Base-by-base conservation (phyloP, 1,140 invertebrate species). In the Drosophila varians region DNA sequence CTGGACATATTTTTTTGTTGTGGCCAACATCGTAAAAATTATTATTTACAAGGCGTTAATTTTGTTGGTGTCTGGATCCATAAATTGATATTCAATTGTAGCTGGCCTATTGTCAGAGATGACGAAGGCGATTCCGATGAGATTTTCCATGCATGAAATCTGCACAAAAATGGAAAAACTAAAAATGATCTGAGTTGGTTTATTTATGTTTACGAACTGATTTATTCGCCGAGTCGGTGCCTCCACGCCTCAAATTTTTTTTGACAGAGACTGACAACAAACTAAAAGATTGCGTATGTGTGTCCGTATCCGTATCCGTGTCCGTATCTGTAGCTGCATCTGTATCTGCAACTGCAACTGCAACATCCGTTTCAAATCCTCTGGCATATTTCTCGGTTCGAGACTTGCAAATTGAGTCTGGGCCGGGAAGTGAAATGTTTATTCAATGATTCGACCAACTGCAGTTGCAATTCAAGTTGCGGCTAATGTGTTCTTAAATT, bases 131-230 rank as follows among this genome's bases (percentile, higher is more conserved):
- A 26, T 34, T 64, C 23, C 23, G 65, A 31, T 70, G 66, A 70
- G 58, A 55, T 48, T 70, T 70, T 55, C 66, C 66, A 64, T 70
- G 42, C 74, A 53, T 58, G 57, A 77, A 77, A 66, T 66, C 64
- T 74, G 77, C 76, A 38, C 58, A 79, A 78, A 70, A 64, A 42
- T 14, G 14, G 9, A 19, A 36, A 51, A 38, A 14, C 12, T 14
- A 38, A 45, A 45, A 66, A 75, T 76, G 14, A 42, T 42, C 77
- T 80, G 70, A 74, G 69, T 74, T 79, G 75, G 77, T 77, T 77
- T 80, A 79, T 79, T 82, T 79, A 76, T 82, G 76, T 82, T 82
- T 76, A 79, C 77, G 78, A 73, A 73, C 77, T 80, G 78, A 82
- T 82, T 82, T 82, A 77, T 82, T 74, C 58, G 62, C 28, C 31